Evolutionary conservation across 2,888 invertebrate genomes (phyloP), one percentile per base, ranked within the genome.

Genomic region (Clostera curtula): DNA sequence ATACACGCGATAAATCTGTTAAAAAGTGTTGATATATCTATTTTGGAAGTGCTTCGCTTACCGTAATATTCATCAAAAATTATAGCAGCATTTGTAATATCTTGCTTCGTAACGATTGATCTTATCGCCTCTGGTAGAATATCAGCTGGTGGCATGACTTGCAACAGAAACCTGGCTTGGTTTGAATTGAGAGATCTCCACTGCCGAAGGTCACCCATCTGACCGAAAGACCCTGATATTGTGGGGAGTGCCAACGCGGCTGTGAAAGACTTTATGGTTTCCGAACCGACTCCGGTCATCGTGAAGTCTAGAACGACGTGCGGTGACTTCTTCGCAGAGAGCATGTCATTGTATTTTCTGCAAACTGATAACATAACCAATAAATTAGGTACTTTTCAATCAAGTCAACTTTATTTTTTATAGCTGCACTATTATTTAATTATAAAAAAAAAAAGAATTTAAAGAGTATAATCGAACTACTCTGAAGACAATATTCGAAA

Each of bases 11-110:
- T 24, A 12, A 11, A 8, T 11, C 5, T 18, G 4, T 18, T 18
- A 19, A 6, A n/a, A n/a, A n/a, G n/a, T n/a, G 9, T 10, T 12
- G 2, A 13, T 23, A 18, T 27, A 31, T 27, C 21, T 31, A 12
- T 22, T 23, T 29, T 17, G 9, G 9, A 13, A 24, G 11, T 25
- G 4, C 9, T 15, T 26, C 7, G 15, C 85, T 57, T 66, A 93
- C 93, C 90, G 61, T 95, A 96, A 18, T 90, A 89, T 12, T 92
- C 89, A 56, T 98, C 97, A 63, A 93, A 97, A 22, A 98, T 85
- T 24, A 98, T 93, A 4, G 95, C 97, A 7, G 96, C 95, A 61
- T 95, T 96, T 3, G 93, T 93, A 29, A 97, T 93, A 57, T 96
- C 95, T 72, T 95, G 91, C 40, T 89, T 87, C 0, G 88, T 84